phyloP scores from a whole-genome alignment of 2,888 invertebrate genomes.

The Thymelicus sylvestris region DNA sequence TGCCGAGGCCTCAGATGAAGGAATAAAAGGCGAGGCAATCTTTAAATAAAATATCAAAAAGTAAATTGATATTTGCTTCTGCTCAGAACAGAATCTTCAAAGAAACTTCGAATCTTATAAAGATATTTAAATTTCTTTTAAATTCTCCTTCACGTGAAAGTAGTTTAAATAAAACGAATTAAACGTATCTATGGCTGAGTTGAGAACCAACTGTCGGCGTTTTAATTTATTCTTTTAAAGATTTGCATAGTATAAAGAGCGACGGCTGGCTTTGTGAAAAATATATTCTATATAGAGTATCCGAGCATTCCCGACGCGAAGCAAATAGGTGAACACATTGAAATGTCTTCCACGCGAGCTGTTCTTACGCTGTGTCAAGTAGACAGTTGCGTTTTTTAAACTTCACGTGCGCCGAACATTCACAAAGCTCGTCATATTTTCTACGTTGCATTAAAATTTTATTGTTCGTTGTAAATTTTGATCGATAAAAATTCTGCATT shows the following conservation, averaged over 20 bases:
- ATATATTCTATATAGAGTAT: slow-evolving; percentile 57
- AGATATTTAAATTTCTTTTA: slow-evolving; percentile 30
- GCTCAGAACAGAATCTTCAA: slow-evolving; percentile 15
- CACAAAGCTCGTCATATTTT: slow-evolving; percentile 48
- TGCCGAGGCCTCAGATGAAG: too few species aligned
- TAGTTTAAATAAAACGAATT: slow-evolving; percentile 36
- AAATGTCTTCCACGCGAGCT: slow-evolving; percentile 62
- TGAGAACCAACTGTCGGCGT: slow-evolving; percentile 34
- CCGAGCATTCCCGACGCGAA: slow-evolving; percentile 47
- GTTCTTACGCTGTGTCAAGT: slow-evolving; percentile 48
- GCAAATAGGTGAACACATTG: slow-evolving; percentile 60
- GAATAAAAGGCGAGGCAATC: background rate
- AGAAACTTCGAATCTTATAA: slow-evolving; percentile 32
- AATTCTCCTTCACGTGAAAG: slow-evolving; percentile 31
- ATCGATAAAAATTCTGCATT: background rate
- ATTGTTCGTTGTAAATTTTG: slow-evolving; percentile 12
- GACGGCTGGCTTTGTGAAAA: slow-evolving; percentile 65
- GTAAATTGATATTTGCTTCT: slow-evolving; percentile 20
- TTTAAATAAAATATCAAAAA: slow-evolving; percentile 12
- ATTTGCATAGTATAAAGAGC: slow-evolving; percentile 48
- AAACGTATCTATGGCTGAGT: slow-evolving; percentile 27
- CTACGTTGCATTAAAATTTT: slow-evolving; percentile 18
- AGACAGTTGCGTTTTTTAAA: slow-evolving; percentile 52
- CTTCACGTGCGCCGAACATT: slow-evolving; percentile 46
- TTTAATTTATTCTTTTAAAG: slow-evolving; percentile 36